Evolutionary conservation across 2,113 vertebrate species (phyloP).

Genomic region (Pelecanus crispus): DNA sequence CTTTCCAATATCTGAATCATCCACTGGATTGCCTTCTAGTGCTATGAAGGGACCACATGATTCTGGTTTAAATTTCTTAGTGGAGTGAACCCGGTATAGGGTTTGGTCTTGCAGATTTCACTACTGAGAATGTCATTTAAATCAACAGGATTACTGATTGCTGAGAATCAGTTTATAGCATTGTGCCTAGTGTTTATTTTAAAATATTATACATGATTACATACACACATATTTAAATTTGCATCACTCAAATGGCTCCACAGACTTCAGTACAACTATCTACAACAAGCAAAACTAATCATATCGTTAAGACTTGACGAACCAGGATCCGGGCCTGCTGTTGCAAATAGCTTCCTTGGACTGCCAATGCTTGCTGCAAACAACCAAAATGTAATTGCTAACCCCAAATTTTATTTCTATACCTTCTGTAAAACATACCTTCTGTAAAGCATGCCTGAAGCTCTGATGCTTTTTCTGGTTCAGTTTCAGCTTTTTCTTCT

Average conservation of each 20-base stretch:
- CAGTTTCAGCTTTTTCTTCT: conserved; percentile 79
- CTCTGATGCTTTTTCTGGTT: conserved; percentile 78
- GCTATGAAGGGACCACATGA: background rate
- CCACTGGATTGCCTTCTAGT: background rate
- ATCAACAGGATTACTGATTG: background rate
- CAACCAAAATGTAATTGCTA: background rate
- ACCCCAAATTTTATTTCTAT: conserved; percentile 19
- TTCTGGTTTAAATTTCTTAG: background rate
- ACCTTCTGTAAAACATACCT: conserved; percentile 86
- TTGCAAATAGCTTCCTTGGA: background rate
- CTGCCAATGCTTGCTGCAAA: background rate
- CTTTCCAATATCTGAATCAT: background rate
- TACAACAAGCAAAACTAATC: background rate
- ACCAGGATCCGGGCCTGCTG: background rate
- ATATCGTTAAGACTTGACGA: background rate
- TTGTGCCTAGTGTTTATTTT: background rate
- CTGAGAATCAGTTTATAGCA: background rate
- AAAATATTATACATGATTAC: background rate
- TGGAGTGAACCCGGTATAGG: background rate
- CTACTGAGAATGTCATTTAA: background rate
- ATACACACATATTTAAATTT: background rate
- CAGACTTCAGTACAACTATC: background rate
- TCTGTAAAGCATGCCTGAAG: conserved; percentile 87
- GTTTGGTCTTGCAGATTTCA: background rate
- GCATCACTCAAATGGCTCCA: background rate